Evolutionary conservation across 2,888 invertebrate genomes (phyloP), one percentile per base, ranked within the genome.

Genomic region (Bellardia pandia): DNA sequence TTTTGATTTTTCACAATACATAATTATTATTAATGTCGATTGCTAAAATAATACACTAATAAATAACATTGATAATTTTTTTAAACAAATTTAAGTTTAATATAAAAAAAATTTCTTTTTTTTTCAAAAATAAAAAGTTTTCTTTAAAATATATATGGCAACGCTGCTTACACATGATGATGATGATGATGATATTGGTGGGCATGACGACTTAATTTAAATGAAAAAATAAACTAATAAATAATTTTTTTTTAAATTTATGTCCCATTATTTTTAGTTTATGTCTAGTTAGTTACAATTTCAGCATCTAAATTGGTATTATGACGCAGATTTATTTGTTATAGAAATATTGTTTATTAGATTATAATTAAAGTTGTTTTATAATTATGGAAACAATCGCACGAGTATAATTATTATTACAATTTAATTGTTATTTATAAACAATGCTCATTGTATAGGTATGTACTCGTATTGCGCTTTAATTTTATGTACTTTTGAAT

Each of bases 391-490:
- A 53, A 40, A 11, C 30, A 40, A 71, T 71, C 53, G 7, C 71
- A 71, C 9, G 71, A 37, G 11, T 71, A 37, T 40, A 71, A 53
- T 71, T 71, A 37, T 13, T 37, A 13, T 71, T 51, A 16, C 7
- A 37, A 53, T 71, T 53, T 53, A 53, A 37, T 71, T 71, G 6
- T 40, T n/a, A 45, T 9, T 2, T 11, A 45, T 3, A 45, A 45
- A 45, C 9, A 45, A 45, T 45, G 37, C 6, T 37, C 6, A 37
- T 45, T 45, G 13, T 45, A 45, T 23, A 23, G 23, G 23, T 23
- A 23, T 1, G 23, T 23, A 23, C 23, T 23, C 0, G 13, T 11
- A 51, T 51, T 51, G 51, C 51, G n/a, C 51, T 51, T 48, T 51
- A 51, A 13, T 51, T 51, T n/a, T 51, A 13, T 13, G 13, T 14